A percentile compares a stretch with the other conserved stretches of the same genome.
Conservation (phyloP, 1,140 invertebrate genomes). For the Vollenhovia emeryi region DNA sequence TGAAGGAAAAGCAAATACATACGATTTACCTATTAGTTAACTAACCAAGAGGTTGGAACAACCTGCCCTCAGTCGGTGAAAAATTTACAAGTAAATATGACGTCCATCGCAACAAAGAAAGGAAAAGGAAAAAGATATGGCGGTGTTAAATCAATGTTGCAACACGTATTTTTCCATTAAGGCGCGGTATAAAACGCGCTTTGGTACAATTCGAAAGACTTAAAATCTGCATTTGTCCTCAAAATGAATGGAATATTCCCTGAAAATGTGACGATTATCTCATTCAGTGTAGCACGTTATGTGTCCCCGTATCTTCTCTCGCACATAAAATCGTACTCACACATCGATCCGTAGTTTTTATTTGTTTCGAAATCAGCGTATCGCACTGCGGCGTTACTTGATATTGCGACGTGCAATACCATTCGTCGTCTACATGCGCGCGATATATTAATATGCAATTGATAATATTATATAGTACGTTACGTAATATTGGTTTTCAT, state of each 20-base stretch:
- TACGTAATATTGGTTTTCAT: constrained; percentile 9
- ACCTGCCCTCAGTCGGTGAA: too few relatives aligned
- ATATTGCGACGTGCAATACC: background rate
- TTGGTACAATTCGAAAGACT: background rate
- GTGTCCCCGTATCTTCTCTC: background rate
- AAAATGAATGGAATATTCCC: background rate
- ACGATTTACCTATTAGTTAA: too few relatives aligned
- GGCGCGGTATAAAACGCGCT: background rate
- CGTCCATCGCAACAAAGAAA: too few relatives aligned
- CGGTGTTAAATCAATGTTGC: background rate
- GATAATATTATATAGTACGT: constrained; percentile 4
- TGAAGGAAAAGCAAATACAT: too few relatives aligned
- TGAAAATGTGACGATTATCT: background rate
- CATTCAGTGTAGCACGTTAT: background rate
- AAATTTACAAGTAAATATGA: too few relatives aligned
- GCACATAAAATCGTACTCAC: background rate
- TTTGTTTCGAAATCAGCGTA: background rate
- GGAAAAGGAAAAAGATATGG: too few relatives aligned
- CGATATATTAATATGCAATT: background rate
- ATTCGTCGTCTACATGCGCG: background rate
- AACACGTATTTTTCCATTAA: background rate
- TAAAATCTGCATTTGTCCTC: background rate
- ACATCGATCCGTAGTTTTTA: background rate
- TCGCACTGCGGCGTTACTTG: background rate
- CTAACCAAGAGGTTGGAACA: too few relatives aligned